These are phyloP conservation scores for Phyllopteryx taeniolatus DNA, from an alignment of 2,113 vertebrate species.

Conservation along the genomic window DNA sequence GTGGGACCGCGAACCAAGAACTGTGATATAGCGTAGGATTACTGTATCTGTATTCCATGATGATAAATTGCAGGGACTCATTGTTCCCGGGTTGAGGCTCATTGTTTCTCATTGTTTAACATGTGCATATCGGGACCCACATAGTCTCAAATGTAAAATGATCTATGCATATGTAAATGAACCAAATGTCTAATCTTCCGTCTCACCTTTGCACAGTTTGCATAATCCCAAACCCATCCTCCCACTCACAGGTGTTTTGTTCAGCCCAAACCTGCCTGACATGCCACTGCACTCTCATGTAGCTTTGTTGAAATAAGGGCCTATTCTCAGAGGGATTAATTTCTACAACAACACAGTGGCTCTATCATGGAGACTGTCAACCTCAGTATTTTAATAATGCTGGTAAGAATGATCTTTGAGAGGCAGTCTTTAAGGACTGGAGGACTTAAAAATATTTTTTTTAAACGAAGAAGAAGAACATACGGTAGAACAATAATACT, in stretches of 20 bases:
- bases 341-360: not conserved
- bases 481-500: not conserved
- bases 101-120: no score
- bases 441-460: not conserved
- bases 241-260: slow-evolving; percentile 13
- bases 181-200: not conserved
- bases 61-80: no score
- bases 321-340: not conserved
- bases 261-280: not conserved
- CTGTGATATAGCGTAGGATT: no score
- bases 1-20: no score
- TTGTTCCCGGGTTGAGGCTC: no score
- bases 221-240: not conserved
- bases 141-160: not conserved
- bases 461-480: not conserved
- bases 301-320: not conserved
- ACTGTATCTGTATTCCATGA: no score
- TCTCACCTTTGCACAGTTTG: not conserved
- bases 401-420: slow-evolving; percentile 44
- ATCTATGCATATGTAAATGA: not conserved
- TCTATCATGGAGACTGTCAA: slow-evolving; percentile 32
- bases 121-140: no score
- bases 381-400: slow-evolving; percentile 22
- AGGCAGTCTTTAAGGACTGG: not conserved
- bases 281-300: not conserved